Evolutionary conservation across 1,140 invertebrate genomes (phyloP), one percentile per base, ranked within the genome.

Genomic region (Bombus superbus): DNA sequence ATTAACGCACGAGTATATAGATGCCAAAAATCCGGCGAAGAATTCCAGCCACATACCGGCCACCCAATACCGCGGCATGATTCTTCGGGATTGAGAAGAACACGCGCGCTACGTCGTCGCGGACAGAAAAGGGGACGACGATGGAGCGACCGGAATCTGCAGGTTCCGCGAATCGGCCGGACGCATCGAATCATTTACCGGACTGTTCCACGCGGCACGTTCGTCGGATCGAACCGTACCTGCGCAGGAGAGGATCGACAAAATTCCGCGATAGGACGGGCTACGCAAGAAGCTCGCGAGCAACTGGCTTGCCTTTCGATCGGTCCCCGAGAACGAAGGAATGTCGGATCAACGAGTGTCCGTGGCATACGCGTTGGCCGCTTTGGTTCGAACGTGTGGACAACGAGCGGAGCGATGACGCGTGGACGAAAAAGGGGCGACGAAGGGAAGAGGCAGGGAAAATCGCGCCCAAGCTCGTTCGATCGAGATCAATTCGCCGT

Each of bases 181-280:
- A 64, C 44, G 44, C 75, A 5, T 79, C 83, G 75, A 71, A 78
- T 78, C 76, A n/a, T 77, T 69, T 77, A 32, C 47, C 82, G 62
- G 74, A 28, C 44, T 69, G 25, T 62, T 85, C 42, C 71, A 73
- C 71, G 69, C 57, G 78, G 78, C 77, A 74, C 83, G 83, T 81
- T 53, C 77, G 78, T 6, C 71, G 25, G 57, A 64, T 85, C 78
- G 76, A 72, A 64, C 78, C 78, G 57, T 66, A 64, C 38, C 57
- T 22, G 75, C 9, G 8, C 42, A 35, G 22, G 59, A 59, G n/a
- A 32, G 78, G 78, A 81, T 81, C 80, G 25, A 76, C 79, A 10
- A 76, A 86, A 86, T 86, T 86, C 85, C 85, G 53, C 72, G 25
- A 83, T 86, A 81, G 85, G 59, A 44, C 42, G 78, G 42, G 6